Base-by-base conservation (phyloP, 2,113 vertebrate genomes). In the Barnardius zonarius region DNA sequence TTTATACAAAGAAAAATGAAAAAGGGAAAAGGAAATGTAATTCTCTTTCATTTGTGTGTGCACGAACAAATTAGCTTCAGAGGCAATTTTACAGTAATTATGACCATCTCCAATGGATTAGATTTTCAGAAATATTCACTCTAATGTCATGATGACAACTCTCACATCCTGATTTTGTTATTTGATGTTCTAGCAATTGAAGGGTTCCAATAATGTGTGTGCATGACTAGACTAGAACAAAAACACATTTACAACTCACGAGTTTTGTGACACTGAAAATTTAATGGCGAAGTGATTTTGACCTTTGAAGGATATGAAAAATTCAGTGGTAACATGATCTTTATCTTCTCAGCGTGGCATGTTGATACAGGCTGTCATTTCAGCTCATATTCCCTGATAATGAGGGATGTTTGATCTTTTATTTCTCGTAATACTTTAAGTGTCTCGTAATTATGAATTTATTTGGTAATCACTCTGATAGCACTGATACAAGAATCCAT, bases 241-340 rank as follows among this genome's bases (percentile, higher is more conserved):
- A 97, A 92, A 81, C 78, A 94, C 75, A 74, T 95, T 96, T 96
- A 90, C 20, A 75, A 85, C 69, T 89, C 93, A 83, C 57, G 88
- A 94, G 88, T 68, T 96, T 90, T 85, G 70, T 96, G 95, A 96
- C 90, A 97, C 94, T 96, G 93, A 83, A 94, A 72, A 86, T 97
- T 97, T 97, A 93, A 97, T 96, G 86, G 96, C 86, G 83, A 83
- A 95, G 80, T 76, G 74, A 54, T 96, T 94, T 90, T 97, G 97
- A 97, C 94, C 95, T 98, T 97, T 97, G 90, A 63, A 96, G 80
- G 93, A 79, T 81, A 97, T 97, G 94, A 97, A 97, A 96, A 91
- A 96, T 94, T 95, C 85, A 97, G 31, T 62, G 90, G 86, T 94
- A 94, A 94, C 79, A 92, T 31, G 95, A 97, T 96, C 82, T 97